phyloP scores from a whole-genome alignment of 2,113 vertebrate genomes.

The Pluvialis apricaria region DNA sequence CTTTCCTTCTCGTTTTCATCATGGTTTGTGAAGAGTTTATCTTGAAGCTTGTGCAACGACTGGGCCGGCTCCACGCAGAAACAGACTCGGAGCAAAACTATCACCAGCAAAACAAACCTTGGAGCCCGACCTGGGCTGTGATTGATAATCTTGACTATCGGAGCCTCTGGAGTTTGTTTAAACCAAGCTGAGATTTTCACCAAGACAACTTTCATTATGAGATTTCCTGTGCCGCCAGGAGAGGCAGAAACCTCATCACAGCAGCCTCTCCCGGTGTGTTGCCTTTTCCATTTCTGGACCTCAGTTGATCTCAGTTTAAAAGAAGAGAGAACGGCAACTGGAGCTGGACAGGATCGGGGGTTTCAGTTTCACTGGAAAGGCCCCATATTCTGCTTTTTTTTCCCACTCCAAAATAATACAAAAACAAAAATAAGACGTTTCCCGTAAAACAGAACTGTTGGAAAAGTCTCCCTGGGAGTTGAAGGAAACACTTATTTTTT shows the following conservation, averaged over 20 bases:
- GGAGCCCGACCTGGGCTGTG: neutral
- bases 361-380: neutral
- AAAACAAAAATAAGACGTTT: neutral
- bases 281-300: neutral
- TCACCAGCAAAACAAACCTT: neutral
- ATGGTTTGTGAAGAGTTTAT: neutral
- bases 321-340: neutral
- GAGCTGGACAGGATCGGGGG: neutral
- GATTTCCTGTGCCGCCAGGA: neutral
- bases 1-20: neutral
- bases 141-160: rapidly evolving
- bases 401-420: neutral
- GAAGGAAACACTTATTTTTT: neutral
- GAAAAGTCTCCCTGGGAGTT: neutral
- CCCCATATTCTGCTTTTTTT: neutral
- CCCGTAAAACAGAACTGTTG: neutral
- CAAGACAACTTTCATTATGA: neutral
- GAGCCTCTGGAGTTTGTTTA: neutral
- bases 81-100: neutral
- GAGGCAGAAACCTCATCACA: neutral
- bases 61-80: neutral
- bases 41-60: neutral
- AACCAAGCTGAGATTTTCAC: neutral
- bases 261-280: neutral
- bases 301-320: neutral